Evolutionary conservation across 1,140 invertebrate genomes (phyloP), one percentile per base, ranked within the genome.

Genomic region (Tribolium madens): DNA sequence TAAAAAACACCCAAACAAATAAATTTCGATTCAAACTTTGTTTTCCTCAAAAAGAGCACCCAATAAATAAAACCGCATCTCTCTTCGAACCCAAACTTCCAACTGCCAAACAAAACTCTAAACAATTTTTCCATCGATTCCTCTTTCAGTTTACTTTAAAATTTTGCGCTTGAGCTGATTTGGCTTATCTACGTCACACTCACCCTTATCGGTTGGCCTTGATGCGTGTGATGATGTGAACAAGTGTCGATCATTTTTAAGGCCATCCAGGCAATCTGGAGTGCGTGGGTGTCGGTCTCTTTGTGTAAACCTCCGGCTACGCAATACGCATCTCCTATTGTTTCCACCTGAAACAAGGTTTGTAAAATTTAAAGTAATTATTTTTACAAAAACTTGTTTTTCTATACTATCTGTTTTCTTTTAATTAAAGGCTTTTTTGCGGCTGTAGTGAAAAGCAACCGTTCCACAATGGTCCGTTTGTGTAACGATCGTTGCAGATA

Each of bases 221-320:
- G 93, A 82, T 97, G 96, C 6, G 96, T 96, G 68, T 92, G 91
- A 84, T 97, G 95, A 79, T 92, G 90, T 3, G 91, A 90, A 84
- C 96, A 97, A 0, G 93, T 94, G 82, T 95, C 91, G 75, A 97
- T 95, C 96, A 98, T 98, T 84, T 91, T 91, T 60, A 95, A 82
- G 4, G 93, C 95, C 96, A 98, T 98, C 96, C 96, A 98, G 14
- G 96, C 95, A 31, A 97, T 97, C 87, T 97, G 96, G 74, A 96
- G 94, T 5, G 96, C 96, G 86, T 98, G 96, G 52, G 93, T 96
- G 12, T 88, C 87, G 36, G 93, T 95, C 78, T 90, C 90, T 79
- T 92, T 91, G 84, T 98, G 96, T 5, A 98, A 86, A 1, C 97
- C 97, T 76, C 95, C 95, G 0, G 96, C 96, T 1, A 97, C 96